Evolutionary conservation across 2,888 invertebrate species (phyloP).

Genomic region (Patella caerulea): DNA sequence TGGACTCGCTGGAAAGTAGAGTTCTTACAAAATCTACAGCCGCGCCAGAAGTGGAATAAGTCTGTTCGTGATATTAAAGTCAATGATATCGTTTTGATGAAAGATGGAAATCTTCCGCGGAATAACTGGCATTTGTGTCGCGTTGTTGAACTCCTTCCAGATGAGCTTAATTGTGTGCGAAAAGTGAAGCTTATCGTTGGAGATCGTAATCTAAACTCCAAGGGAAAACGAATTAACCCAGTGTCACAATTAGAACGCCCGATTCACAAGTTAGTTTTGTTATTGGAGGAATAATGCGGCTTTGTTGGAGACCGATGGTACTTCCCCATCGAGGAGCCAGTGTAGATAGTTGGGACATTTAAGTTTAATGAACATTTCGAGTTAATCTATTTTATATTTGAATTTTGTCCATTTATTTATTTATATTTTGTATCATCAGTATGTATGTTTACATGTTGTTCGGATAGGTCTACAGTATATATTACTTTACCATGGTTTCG

Average conservation of each 20-base stretch:
- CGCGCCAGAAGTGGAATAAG: conserved; percentile 35
- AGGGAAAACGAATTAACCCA: conserved; percentile 17
- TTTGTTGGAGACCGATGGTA: no score
- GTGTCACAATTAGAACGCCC: conserved; percentile 32
- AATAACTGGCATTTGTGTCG: conserved; percentile 35
- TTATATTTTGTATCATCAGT: no score
- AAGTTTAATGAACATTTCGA: no score
- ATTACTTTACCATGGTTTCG: no score
- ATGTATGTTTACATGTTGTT: no score
- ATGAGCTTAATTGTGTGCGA: conserved; percentile 33
- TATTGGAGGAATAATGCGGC: neutral
- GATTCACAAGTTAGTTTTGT: conserved; percentile 37
- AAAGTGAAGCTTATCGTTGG: conserved; percentile 26
- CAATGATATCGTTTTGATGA: conserved; percentile 42
- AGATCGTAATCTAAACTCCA: conserved; percentile 4
- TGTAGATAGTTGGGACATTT: no score
- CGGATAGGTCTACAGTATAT: no score
- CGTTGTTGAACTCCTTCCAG: conserved; percentile 15
- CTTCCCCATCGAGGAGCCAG: no score
- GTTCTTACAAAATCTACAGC: conserved; percentile 32
- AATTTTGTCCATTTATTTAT: no score
- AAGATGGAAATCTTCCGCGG: conserved; percentile 34
- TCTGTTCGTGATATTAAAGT: conserved; percentile 26
- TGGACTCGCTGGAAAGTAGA: conserved; percentile 45
- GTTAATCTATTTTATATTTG: no score